Evolutionary conservation across 2,888 invertebrate species (phyloP), one percentile per base, ranked within the genome.

Genomic region (Smittia aterrima): DNA sequence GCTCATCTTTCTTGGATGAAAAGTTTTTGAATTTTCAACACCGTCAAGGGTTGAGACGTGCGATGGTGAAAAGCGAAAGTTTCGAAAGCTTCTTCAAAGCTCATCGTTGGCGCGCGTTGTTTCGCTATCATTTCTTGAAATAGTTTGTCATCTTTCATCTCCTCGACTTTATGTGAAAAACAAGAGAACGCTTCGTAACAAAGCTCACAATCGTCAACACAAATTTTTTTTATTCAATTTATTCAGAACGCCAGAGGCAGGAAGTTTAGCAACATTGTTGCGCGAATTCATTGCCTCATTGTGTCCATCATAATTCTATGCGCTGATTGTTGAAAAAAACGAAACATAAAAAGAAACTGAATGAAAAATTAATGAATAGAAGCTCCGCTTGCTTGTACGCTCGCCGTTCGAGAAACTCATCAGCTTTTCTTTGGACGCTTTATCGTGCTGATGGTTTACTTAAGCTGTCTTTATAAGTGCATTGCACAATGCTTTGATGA

Each of bases 211-310:
- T 20, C 58, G 18, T 22, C 18, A 58, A 9, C 32, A 32, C 32
- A 47, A 47, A 47, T 6, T 13, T 6, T 38, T 38, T 38, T n/a
- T 47, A 47, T 58, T 58, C 58, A 58, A 58, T 58, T 58, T 32
- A 32, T 32, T 32, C 18, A 18, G 22, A 20, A 20, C 20, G 58
- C 18, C 18, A 18, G 3, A 7, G 3, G 58, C 58, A 58, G 58
- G 58, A 58, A 58, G 18, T 58, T 58, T 58, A 4, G 22, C 18
- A 58, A 22, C 58, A 58, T 58, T 58, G 18, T 58, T 58, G 22
- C 18, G 58, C 58, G 18, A 9, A 20, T 47, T 16, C 53, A 47
- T 47, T 9, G 53, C 18, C 11, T 58, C 22, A 58, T 58, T 58
- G 22, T 58, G 22, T 58, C 18, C 18, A 20, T 20, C 18, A 58